Conservation (phyloP, 2,888 invertebrate species). For the Noctua pronuba region DNA sequence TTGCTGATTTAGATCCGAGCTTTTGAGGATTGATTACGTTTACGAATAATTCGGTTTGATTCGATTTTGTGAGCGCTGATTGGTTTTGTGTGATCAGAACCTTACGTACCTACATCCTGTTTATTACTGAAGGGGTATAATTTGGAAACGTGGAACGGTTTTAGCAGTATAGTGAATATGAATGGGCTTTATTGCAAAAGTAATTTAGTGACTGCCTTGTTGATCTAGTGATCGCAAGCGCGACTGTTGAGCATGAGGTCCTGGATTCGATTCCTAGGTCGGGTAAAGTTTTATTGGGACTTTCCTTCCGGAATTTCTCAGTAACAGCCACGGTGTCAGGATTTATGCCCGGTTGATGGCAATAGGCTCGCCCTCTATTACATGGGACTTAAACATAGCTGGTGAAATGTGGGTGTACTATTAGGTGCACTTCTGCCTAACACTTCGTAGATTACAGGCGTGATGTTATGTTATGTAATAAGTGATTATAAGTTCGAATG, state of each 20-base stretch:
- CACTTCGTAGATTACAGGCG: background rate
- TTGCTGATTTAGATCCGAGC: slow-evolving; percentile 45
- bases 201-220: background rate
- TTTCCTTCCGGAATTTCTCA: too few species aligned
- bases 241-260: too few species aligned
- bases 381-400: too few species aligned
- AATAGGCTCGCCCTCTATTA: too few species aligned
- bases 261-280: too few species aligned
- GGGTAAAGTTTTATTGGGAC: too few species aligned
- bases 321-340: too few species aligned
- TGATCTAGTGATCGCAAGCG: background rate
- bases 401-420: too few species aligned
- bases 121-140: background rate
- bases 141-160: background rate
- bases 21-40: slow-evolving; percentile 31
- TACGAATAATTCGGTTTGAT: slow-evolving; percentile 31
- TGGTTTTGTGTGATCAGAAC: background rate
- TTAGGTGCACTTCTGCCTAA: too few species aligned
- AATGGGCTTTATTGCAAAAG: background rate
- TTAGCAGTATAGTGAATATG: background rate
- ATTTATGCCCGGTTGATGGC: too few species aligned
- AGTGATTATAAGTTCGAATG: background rate
- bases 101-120: background rate
- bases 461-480: too few species aligned
- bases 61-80: background rate